Evolutionary conservation across 2,797 vertebrate genomes (phyloP).

Genomic region (Fringilla coelebs): DNA sequence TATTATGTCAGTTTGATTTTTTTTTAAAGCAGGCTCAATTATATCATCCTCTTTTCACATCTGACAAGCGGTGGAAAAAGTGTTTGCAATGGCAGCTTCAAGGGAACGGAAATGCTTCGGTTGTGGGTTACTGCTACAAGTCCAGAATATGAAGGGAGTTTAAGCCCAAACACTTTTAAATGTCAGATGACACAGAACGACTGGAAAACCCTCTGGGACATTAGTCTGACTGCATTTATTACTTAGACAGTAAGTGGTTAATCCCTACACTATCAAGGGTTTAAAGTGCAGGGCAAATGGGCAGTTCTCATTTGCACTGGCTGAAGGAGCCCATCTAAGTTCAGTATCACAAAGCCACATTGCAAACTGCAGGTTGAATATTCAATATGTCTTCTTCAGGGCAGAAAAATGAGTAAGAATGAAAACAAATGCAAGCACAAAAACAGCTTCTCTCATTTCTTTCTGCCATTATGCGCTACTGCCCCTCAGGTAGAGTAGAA

Average conservation of each 20-base stretch:
- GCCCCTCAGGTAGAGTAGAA: neutral
- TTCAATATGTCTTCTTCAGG: neutral
- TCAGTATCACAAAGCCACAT: neutral
- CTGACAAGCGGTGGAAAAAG: slow-evolving; percentile 12
- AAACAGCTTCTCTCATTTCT: neutral
- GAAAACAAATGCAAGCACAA: neutral
- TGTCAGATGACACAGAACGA: neutral
- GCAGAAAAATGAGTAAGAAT: neutral
- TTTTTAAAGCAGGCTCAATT: slow-evolving; percentile 64
- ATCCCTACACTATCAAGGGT: neutral
- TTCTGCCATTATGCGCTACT: neutral
- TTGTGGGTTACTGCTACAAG: neutral
- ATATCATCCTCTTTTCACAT: slow-evolving; percentile 67
- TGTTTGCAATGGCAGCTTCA: neutral
- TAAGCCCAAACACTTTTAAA: neutral
- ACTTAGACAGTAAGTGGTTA: slow-evolving; percentile 4
- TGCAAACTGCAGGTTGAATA: neutral
- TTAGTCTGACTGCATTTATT: neutral
- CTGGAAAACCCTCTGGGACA: neutral
- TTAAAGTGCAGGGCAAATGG: neutral
- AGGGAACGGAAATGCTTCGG: neutral
- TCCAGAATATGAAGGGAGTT: neutral
- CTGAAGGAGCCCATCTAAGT: neutral
- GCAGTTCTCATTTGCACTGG: neutral
- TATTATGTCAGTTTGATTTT: slow-evolving; percentile 71